These are phyloP conservation scores for Zaprionus gabonicus DNA, from an alignment of 1,140 invertebrate species.

Conservation along the genomic window DNA sequence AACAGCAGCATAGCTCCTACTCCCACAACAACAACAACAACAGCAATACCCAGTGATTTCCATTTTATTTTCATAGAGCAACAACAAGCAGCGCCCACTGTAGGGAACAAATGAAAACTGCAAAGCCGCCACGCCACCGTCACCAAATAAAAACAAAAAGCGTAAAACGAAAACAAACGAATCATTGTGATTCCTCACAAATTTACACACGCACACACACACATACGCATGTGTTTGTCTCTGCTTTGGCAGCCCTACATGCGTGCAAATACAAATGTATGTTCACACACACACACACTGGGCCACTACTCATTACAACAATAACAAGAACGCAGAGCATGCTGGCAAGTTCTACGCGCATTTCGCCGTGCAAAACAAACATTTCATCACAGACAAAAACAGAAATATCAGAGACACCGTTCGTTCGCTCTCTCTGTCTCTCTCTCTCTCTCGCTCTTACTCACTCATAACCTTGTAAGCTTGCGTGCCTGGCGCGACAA, in stretches of 20 bases:
- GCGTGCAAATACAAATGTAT: constrained; percentile 13
- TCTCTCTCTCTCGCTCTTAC: constrained; percentile 11
- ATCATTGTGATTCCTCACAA: constrained; percentile 46
- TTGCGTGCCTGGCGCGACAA: constrained; percentile 65
- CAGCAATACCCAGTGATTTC: constrained; percentile 45
- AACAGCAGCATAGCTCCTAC: constrained; percentile 8
- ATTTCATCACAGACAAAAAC: constrained; percentile 74
- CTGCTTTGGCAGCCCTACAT: background rate
- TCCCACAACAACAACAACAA: constrained; percentile 44
- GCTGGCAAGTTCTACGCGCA: constrained; percentile 70
- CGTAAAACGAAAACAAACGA: constrained; percentile 57
- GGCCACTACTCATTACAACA: constrained; percentile 69
- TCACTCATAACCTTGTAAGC: constrained; percentile 25
- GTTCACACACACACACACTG: constrained; percentile 17
- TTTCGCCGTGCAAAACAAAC: constrained; percentile 82
- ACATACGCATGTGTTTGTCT: background rate
- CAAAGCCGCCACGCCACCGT: constrained; percentile 18
- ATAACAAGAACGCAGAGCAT: constrained; percentile 44
- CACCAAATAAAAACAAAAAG: constrained; percentile 71
- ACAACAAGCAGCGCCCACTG: constrained; percentile 55
- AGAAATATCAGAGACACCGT: constrained; percentile 63
- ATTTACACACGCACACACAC: constrained; percentile 15
- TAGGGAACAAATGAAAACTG: constrained; percentile 58
- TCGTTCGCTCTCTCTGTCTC: constrained; percentile 9
- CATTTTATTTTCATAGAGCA: constrained; percentile 80